phyloP scores from a whole-genome alignment of 2,797 vertebrate genomes.

The Nannoperca australis region DNA sequence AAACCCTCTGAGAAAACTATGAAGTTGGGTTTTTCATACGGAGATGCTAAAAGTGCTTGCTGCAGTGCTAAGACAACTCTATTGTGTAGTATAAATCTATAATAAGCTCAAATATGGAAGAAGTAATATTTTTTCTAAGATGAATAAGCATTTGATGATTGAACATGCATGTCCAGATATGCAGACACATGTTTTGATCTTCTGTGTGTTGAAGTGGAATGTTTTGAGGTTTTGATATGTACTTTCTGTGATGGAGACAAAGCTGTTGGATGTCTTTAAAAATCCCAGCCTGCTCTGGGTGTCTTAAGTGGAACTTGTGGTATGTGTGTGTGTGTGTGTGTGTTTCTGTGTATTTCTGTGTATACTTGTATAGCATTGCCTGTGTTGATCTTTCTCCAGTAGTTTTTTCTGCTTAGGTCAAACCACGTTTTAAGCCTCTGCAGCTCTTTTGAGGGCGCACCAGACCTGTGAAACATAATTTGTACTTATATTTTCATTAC shows the following conservation, averaged over 20 bases:
- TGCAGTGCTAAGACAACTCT: background rate
- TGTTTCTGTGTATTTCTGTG: background rate
- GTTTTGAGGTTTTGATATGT: constrained; percentile 43
- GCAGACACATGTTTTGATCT: constrained; percentile 33
- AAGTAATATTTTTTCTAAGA: background rate
- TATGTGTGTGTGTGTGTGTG: background rate
- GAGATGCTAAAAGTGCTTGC: constrained; percentile 13
- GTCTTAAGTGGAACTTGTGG: background rate
- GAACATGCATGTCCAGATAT: constrained; percentile 8
- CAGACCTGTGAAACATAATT: background rate
- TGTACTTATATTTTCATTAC: background rate
- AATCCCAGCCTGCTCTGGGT: background rate
- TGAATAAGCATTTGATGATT: constrained; percentile 10
- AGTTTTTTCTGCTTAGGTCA: background rate
- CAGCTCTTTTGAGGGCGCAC: accelerated
- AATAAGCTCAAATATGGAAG: constrained; percentile 2
- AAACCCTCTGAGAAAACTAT: constrained; percentile 45
- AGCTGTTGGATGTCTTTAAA: constrained; percentile 40
- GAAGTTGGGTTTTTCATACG: constrained; percentile 41
- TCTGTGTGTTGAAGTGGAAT: constrained; percentile 5
- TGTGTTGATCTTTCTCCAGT: background rate
- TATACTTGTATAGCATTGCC: background rate
- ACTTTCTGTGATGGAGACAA: constrained; percentile 36
- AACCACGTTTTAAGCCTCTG: background rate
- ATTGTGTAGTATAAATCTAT: background rate